Evolutionary conservation across 2,113 vertebrate genomes (phyloP).

Genomic region (Colinus virginianus): DNA sequence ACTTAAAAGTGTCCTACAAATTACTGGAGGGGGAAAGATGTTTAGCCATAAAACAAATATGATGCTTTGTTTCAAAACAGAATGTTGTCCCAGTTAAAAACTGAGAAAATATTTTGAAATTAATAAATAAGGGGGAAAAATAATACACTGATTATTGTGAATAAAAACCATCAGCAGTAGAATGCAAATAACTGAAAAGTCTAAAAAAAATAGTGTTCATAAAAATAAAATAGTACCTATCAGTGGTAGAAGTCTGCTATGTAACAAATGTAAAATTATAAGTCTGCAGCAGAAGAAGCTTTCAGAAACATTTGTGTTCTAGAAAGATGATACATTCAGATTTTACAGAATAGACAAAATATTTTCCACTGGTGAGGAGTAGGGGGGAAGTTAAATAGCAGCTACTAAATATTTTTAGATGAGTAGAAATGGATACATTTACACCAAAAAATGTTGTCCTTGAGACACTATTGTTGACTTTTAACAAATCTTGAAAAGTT

Average conservation of each 20-base stretch:
- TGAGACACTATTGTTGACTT: neutral
- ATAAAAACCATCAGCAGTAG: neutral
- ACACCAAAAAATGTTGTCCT: neutral
- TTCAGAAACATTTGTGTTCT: neutral
- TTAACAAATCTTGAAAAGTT: neutral
- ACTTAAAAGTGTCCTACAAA: neutral
- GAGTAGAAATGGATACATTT: neutral
- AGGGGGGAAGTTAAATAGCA: neutral
- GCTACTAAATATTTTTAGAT: neutral
- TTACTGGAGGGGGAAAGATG: accelerated
- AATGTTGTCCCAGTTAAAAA: neutral
- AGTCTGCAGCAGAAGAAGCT: neutral
- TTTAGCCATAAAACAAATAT: neutral
- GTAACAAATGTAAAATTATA: neutral
- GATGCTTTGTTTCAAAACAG: neutral
- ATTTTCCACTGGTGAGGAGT: neutral
- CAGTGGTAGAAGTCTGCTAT: neutral
- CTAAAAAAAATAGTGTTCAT: neutral
- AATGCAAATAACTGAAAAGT: neutral
- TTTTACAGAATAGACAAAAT: neutral
- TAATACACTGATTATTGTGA: neutral
- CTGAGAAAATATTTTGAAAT: neutral
- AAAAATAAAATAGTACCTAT: neutral
- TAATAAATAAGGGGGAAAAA: neutral
- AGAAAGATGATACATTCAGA: neutral